A percentile compares a stretch with the other conserved stretches of the same genome.
These are phyloP conservation scores for Trissolcus japonicus DNA, from an alignment of 2,888 invertebrate species.

Conservation along the genomic window DNA sequence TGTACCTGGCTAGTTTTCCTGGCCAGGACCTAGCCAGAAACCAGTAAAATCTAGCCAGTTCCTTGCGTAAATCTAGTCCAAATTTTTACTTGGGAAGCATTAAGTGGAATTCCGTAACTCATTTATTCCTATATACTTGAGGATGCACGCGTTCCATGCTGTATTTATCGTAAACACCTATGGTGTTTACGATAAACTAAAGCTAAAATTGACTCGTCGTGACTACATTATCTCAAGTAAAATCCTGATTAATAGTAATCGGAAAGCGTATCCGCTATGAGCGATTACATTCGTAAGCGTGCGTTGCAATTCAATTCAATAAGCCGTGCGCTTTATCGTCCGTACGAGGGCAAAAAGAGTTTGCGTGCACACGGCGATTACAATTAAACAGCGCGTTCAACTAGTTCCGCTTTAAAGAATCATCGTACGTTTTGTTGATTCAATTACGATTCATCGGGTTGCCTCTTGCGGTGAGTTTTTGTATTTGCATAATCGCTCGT, in stretches of 20 bases:
- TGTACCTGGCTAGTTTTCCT: too few species aligned
- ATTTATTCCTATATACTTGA: conserved; percentile 16
- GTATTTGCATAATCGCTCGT: conserved; percentile 7
- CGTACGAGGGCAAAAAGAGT: too few species aligned
- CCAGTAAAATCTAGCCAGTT: too few species aligned
- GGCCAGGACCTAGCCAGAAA: too few species aligned
- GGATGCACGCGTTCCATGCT: conserved; percentile 18
- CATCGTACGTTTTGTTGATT: conserved; percentile 23
- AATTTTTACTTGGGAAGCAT: too few species aligned
- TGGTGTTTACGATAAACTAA: conserved; percentile 14
- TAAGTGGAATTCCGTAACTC: conserved; percentile 9
- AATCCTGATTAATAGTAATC: conserved; percentile 22
- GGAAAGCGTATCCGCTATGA: conserved; percentile 2
- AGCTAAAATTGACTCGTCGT: conserved; percentile 15
- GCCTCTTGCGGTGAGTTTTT: background rate
- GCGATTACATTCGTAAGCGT: too few species aligned
- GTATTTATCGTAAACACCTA: too few species aligned
- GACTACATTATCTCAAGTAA: conserved; percentile 18
- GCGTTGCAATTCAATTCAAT: too few species aligned
- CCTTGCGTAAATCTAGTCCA: too few species aligned
- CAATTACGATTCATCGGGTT: background rate
- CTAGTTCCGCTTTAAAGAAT: conserved; percentile 28
- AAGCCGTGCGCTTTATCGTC: too few species aligned
- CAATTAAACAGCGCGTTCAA: conserved; percentile 20
- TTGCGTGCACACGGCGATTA: conserved; percentile 1